Conservation (phyloP, 2,113 vertebrate species). For the Tinamus guttatus region DNA sequence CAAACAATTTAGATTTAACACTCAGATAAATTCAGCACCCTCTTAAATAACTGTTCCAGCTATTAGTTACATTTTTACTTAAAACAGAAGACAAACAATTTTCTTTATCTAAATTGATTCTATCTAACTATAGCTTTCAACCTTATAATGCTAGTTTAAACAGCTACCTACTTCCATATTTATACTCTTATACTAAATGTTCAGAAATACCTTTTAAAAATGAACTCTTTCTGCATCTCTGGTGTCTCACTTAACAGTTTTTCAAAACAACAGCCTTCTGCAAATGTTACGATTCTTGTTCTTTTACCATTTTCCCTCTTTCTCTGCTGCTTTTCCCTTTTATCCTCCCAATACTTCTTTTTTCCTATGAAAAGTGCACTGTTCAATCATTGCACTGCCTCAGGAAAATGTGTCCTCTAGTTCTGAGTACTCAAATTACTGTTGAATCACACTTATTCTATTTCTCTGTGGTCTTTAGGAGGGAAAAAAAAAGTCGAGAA, state of each 20-base stretch:
- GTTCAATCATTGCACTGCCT: background rate
- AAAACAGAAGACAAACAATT: slow-evolving; percentile 42
- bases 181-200: background rate
- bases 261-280: background rate
- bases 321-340: background rate
- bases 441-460: background rate
- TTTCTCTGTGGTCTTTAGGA: background rate
- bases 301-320: background rate
- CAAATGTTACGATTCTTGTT: background rate
- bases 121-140: background rate
- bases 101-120: slow-evolving; percentile 4
- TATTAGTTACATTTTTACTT: slow-evolving; percentile 38
- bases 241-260: background rate
- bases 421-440: background rate
- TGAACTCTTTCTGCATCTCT: background rate
- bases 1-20: slow-evolving; percentile 64
- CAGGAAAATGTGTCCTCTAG: background rate
- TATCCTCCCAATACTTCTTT: background rate
- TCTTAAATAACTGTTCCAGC: slow-evolving; percentile 41
- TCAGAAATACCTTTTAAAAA: background rate
- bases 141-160: background rate
- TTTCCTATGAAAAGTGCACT: background rate
- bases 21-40: slow-evolving; percentile 22
- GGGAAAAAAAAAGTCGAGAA: background rate
- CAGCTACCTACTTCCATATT: background rate